Evolutionary conservation across 2,113 vertebrate genomes (phyloP), one percentile per base, ranked within the genome.

Genomic region (Limanda limanda): DNA sequence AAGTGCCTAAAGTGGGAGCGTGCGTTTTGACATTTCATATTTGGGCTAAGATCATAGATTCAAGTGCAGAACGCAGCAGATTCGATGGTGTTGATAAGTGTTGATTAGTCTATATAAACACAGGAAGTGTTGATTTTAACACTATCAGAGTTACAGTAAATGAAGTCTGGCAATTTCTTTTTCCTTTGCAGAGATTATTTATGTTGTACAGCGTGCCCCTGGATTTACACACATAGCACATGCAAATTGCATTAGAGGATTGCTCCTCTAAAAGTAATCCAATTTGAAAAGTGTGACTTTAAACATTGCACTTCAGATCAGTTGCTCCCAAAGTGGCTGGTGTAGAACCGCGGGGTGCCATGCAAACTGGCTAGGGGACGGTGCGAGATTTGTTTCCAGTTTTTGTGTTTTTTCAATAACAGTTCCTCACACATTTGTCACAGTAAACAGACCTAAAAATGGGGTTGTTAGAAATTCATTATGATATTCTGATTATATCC

Each of bases 271-370:
- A 69, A 78, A 61, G 45, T 74, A 81, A 86, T 79, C 69, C 42
- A 66, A 67, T 81, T 84, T 69, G 20, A 80, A 58, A 4, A 61
- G 64, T 76, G 60, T 61, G 60, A 79, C 74, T 78, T 80, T 56
- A 77, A 79, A 82, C 60, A 55, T 73, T 60, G 54, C 14, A n/a
- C 70, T 68, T 64, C 20, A 74, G 20, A 67, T 77, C 47, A 62
- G 57, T 62, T 68, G 25, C 69, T 78, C 65, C 37, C 71, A 65
- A 54, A 68, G 23, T 76, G n/a, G 55, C 12, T 52, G 56, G 58
- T 62, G 40, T 25, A 4, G 35, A 62, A 56, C 1, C 1, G 14
- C 4, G 3, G n/a, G 17, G 47, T 78, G 62, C 66, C 70, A 60
- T 42, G 20, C 76, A 75, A 73, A 59, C 24, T 23, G 23, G 2